Evolutionary conservation across 2,113 vertebrate genomes (phyloP), one percentile per base, ranked within the genome.

Genomic region (Porphyrio hochstetteri): DNA sequence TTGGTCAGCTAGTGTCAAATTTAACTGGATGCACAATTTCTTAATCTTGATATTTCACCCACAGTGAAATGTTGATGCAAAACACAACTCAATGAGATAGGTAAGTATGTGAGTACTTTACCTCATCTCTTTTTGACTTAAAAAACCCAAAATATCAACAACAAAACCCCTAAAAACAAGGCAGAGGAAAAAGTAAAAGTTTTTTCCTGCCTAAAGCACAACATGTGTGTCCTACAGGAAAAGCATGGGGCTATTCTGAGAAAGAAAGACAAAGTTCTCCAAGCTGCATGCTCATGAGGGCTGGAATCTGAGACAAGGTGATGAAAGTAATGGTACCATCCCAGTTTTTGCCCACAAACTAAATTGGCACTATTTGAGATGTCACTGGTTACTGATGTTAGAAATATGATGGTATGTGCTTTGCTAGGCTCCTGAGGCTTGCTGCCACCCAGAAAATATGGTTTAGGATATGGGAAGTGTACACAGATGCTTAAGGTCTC

Each of bases 71-170:
- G 20, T 1, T 84, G 38, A 71, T 68, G 35, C 6, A 83, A 93
- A 86, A 59, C 5, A 33, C 25, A 72, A 57, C 15, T 76, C 28
- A 83, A 7, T 33, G 24, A 61, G 6, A 38, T 72, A 86, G 8
- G 8, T 50, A 81, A 69, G 5, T 70, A 65, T 38, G 9, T 33
- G 15, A 70, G 31, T n/a, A 61, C 29, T 60, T 82, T 33, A 40
- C 6, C 2, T 71, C 20, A 24, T 9, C 1, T 85, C 57, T 67
- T 78, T 63, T 42, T 21, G 1, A 16, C 60, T 65, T 31, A 19
- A 81, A 78, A 33, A 5, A 0, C 16, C 25, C 8, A 7, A 65
- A 69, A 18, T 2, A 53, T 56, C 18, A 61, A 40, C 1, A 20
- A 50, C 9, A 82, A 29, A 44, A 27, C 11, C 1, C 7, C 1